These are phyloP conservation scores for Ferrisia virgata DNA, from an alignment of 2,888 invertebrate species.

Conservation along the genomic window DNA sequence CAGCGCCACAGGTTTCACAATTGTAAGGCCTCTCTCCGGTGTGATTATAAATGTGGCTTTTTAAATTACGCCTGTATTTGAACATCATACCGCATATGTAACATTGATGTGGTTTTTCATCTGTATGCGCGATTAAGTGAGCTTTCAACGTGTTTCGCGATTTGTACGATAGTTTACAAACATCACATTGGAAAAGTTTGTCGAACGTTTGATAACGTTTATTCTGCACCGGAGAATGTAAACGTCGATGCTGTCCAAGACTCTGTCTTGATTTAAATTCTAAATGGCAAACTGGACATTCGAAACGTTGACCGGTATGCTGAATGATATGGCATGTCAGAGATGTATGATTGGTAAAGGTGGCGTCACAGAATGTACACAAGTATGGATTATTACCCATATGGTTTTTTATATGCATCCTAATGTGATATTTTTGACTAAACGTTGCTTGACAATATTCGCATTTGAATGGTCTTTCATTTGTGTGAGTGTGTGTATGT, in stretches of 20 bases:
- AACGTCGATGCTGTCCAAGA: background rate
- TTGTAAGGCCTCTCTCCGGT: slow-evolving; percentile 10
- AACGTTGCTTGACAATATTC: background rate
- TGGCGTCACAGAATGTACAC: background rate
- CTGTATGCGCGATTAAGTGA: slow-evolving; percentile 10
- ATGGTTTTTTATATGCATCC: background rate
- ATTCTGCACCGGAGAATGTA: background rate
- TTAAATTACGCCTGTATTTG: background rate
- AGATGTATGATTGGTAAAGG: background rate
- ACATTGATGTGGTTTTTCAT: slow-evolving; percentile 24
- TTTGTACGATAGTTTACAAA: background rate
- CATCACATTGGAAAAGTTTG: background rate
- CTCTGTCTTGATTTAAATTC: background rate
- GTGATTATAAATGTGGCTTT: background rate
- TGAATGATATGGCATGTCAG: background rate
- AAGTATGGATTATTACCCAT: background rate
- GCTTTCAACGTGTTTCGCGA: background rate
- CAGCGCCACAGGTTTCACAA: slow-evolving; percentile 1
- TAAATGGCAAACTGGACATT: background rate
- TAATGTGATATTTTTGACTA: background rate
- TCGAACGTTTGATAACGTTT: background rate
- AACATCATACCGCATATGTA: slow-evolving; percentile 25
- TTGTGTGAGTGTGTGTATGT: background rate
- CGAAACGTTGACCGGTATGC: slow-evolving; percentile 11
- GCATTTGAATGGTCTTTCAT: slow-evolving; percentile 6